Base-by-base conservation (phyloP, 2,797 vertebrate genomes). In the Semotilus atromaculatus region DNA sequence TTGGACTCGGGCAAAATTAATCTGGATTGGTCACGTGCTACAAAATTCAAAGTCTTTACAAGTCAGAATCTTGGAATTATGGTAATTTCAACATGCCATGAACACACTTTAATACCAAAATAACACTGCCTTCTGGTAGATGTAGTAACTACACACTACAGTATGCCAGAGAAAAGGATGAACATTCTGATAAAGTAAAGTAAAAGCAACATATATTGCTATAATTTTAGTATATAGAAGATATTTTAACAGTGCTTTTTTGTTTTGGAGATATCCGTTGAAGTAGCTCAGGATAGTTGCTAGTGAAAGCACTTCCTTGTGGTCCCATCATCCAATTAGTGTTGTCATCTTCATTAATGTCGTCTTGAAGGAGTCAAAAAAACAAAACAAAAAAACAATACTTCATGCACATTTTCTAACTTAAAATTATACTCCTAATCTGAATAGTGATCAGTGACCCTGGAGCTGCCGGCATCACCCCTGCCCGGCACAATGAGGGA, bases 391-490 rank as follows among this genome's bases (percentile, higher is more conserved):
- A 72, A 13, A 72, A 13, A 26, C 45, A 29, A 82, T 4, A 84
- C 34, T 26, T 73, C 38, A 73, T 64, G 48, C 48, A 43, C 19
- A 70, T 40, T 77, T 58, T 78, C 26, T 73, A 60, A 75, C 34
- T 45, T 78, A 40, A 77, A 60, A 26, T 70, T 71, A 67, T 34
- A 43, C 55, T 45, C 43, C 75, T 84, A 62, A 82, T 82, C 74
- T 43, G 38, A 86, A 43, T 84, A 85, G 72, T 74, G 75, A 80
- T 81, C 86, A 74, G 68, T 85, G 87, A 90, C 88, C 87, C 81
- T 23, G 36, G 38, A 83, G 87, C 82, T 38, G 55, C 64, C 45
- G 70, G 88, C 85, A 55, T 77, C 48, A 55, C 81, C 88, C 79
- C 53, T 58, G n/a, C 80, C 75, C 68, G 58, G 72, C 51, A 38